A percentile compares a stretch with the other conserved stretches of the same genome.
phyloP scores from a whole-genome alignment of 2,113 vertebrate species.

The Ailurus styani region DNA sequence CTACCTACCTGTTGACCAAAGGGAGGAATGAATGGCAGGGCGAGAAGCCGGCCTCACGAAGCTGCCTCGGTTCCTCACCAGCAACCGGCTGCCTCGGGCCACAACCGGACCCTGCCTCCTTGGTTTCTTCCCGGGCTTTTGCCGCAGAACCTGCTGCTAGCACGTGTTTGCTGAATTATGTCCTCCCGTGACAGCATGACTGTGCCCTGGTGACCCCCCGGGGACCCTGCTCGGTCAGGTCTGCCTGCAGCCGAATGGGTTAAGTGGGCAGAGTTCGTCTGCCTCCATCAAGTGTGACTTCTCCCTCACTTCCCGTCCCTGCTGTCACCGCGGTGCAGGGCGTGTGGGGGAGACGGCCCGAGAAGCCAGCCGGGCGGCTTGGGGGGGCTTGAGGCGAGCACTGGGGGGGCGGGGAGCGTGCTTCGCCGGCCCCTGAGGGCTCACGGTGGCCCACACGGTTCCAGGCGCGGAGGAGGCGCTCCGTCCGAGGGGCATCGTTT shows the following conservation, averaged over 20 bases:
- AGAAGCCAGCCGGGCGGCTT: fast-evolving
- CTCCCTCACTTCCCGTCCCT: background rate
- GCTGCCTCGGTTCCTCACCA: background rate
- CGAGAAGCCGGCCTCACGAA: background rate
- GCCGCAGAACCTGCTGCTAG: background rate
- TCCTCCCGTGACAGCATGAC: background rate
- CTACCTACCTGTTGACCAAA: background rate
- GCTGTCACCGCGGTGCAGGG: background rate
- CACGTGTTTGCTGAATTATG: background rate
- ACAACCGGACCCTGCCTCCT: background rate
- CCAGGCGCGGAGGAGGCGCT: background rate
- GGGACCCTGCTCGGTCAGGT: background rate
- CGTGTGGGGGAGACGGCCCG: no score
- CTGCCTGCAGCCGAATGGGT: background rate
- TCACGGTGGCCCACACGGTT: background rate
- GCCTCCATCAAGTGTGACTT: background rate
- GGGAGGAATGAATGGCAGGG: background rate
- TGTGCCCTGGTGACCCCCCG: background rate
- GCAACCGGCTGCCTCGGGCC: background rate
- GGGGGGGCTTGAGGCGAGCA: background rate
- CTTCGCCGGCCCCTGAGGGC: background rate
- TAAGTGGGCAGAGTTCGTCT: background rate
- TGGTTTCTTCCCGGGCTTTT: background rate
- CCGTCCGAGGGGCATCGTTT: background rate
- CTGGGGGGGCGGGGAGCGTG: no score